Evolutionary conservation across 2,888 invertebrate species (phyloP), one percentile per base, ranked within the genome.

Genomic region (Sminthurinus aureus): DNA sequence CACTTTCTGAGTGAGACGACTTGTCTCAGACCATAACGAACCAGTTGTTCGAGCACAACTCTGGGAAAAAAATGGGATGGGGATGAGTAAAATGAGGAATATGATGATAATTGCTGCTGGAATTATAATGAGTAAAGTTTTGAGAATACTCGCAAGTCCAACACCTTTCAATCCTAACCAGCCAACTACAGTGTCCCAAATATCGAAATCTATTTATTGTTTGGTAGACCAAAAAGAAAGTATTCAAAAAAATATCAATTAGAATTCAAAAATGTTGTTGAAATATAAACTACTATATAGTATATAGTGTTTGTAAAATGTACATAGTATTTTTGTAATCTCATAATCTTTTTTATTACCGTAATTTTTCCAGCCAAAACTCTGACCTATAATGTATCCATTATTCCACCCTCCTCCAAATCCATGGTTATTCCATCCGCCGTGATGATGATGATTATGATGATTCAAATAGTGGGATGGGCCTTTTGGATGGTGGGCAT

Each of bases 81-180:
- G 76, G 15, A 73, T 15, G 15, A 73, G 26, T 11, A 73, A 24
- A 26, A 73, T 73, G 20, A 76, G 58, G 24, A 76, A 52, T 13
- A 76, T 22, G 3, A 76, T 4, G 12, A n/a, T 13, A 50, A 22
- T 9, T 0, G 13, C 24, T 15, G 51, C 51, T 58, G 76, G 76
- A 24, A 76, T 52, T n/a, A 24, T 15, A 52, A 76, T 52, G 9
- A 52, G 20, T 15, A 76, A 3, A 8, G 20, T n/a, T 51, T 52
- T 76, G 13, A 76, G 11, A 24, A 24, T 9, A 15, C 11, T 26
- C 8, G 38, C 9, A 24, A 73, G 24, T 22, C 26, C 38, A 24
- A 24, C n/a, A 58, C 52, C 76, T 22, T 76, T 76, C 22, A 76
- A 52, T 20, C 76, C 76, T 6, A 76, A 20, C 76, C 76, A 76